Conservation (phyloP, 1,140 invertebrate species). For the Temnothorax nylanderi region DNA sequence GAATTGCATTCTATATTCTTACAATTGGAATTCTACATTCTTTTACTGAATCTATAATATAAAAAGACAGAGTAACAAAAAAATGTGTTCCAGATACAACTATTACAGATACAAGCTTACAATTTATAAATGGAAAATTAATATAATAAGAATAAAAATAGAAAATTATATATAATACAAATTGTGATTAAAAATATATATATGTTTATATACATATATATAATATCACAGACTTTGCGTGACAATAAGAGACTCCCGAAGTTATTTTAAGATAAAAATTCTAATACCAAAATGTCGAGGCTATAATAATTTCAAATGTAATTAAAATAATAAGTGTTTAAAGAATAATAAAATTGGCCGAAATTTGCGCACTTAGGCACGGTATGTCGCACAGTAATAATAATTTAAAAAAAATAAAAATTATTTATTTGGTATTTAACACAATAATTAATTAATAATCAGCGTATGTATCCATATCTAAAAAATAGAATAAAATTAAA, state of each 20-base stretch:
- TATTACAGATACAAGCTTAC: background rate
- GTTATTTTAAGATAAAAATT: no score
- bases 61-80: background rate
- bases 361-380: background rate
- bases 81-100: background rate
- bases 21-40: background rate
- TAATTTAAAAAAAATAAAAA: no score
- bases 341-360: no score
- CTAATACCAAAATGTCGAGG: no score
- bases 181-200: background rate
- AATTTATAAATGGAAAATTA: slow-evolving; percentile 1
- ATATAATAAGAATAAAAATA: background rate
- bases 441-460: background rate
- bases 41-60: background rate
- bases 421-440: background rate
- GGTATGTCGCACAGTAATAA: background rate
- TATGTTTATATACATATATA: no score
- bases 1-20: background rate
- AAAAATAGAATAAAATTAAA: background rate
- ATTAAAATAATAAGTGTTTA: no score
- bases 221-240: no score
- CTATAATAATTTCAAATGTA: no score
- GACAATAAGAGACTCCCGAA: no score
- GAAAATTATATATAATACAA: background rate
- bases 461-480: background rate